Percentiles rank a stretch among this genome's conserved stretches.
These are phyloP conservation scores for Cosmorhoe ocellata DNA, from an alignment of 2,888 invertebrate genomes.

Conservation along the genomic window DNA sequence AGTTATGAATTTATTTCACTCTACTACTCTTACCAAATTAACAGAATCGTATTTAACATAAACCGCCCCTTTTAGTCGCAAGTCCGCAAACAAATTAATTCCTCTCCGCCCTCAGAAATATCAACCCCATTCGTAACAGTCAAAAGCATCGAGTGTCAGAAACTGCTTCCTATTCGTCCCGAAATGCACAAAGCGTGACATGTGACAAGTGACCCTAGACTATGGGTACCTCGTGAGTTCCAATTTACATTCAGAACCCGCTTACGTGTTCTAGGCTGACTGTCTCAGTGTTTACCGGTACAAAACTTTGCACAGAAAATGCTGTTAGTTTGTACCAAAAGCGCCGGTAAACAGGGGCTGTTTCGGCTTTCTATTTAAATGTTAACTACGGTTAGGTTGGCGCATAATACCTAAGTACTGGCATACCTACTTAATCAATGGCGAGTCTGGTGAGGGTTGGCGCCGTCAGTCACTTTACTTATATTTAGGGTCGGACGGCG, in stretches of 20 bases:
- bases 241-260: background rate
- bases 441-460: too few relatives aligned
- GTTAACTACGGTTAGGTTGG: too few relatives aligned
- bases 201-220: conserved; percentile 22
- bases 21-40: too few relatives aligned
- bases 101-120: conserved; percentile 5
- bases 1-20: background rate
- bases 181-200: conserved; percentile 27
- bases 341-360: too few relatives aligned
- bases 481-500: too few relatives aligned
- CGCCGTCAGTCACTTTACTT: too few relatives aligned
- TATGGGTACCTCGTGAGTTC: conserved; percentile 4
- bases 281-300: background rate
- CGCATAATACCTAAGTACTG: too few relatives aligned
- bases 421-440: too few relatives aligned
- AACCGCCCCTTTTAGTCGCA: background rate
- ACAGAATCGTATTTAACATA: background rate
- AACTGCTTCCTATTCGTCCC: conserved; percentile 22
- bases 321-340: too few relatives aligned
- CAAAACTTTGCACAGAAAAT: background rate
- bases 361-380: too few relatives aligned
- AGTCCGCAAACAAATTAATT: background rate
- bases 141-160: conserved; percentile 16
- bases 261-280: background rate
- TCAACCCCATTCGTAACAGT: conserved; percentile 3